These are phyloP conservation scores for Procambarus clarkii DNA, from an alignment of 1,140 invertebrate genomes.

Conservation along the genomic window DNA sequence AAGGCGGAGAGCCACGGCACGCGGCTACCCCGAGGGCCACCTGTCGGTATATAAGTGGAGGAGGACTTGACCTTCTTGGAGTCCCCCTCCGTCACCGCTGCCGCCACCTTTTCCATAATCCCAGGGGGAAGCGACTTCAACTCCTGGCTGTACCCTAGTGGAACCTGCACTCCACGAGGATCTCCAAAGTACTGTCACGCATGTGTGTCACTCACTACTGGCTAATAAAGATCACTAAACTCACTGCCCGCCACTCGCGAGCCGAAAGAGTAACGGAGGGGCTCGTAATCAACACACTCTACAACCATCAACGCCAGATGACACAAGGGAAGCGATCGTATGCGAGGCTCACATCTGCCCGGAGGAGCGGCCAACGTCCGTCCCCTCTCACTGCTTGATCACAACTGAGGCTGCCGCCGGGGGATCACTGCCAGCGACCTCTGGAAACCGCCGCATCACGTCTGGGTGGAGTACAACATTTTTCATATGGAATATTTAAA, in stretches of 20 bases:
- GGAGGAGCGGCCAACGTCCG: constrained; percentile 37
- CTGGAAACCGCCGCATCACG: constrained; percentile 31
- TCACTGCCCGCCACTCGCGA: constrained; percentile 28
- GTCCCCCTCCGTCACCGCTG: constrained; percentile 6
- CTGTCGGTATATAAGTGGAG: neutral
- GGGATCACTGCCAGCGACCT: constrained; percentile 12
- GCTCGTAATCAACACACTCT: constrained; percentile 29
- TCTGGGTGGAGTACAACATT: neutral
- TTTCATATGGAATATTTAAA: constrained; percentile 2
- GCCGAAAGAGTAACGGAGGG: constrained; percentile 29
- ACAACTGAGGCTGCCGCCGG: constrained; percentile 42
- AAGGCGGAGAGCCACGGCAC: constrained; percentile 43
- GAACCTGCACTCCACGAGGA: constrained; percentile 47
- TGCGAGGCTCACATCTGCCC: constrained; percentile 28
- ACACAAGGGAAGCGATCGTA: constrained; percentile 25
- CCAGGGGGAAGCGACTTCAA: constrained; percentile 40
- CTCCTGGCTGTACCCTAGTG: constrained; percentile 27
- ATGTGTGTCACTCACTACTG: constrained; percentile 30
- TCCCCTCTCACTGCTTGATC: constrained; percentile 42
- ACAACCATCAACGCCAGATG: constrained; percentile 5
- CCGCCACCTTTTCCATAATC: constrained; percentile 33
- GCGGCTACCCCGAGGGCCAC: neutral
- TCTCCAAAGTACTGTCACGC: constrained; percentile 31
- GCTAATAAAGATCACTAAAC: constrained; percentile 31
- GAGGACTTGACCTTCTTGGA: constrained; percentile 23